phyloP scores from a whole-genome alignment of 2,113 vertebrate species.

The Clupea harengus region DNA sequence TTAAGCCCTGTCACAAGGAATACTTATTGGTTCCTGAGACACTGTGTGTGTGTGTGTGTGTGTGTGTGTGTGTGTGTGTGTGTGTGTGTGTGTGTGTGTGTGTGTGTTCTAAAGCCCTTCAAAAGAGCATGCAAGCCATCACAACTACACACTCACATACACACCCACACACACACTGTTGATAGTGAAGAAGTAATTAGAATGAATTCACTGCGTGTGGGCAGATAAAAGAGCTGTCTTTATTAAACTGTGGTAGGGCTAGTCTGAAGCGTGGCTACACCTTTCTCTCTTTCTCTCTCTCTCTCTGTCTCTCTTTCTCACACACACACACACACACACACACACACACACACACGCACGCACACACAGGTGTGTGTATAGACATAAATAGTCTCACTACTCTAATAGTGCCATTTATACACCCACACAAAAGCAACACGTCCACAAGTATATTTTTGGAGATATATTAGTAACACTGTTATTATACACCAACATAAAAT shows the following conservation, averaged over 20 bases:
- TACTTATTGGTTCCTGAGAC: neutral
- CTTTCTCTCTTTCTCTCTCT: too few species aligned
- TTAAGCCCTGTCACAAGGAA: neutral
- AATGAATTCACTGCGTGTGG: neutral
- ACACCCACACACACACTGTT: neutral
- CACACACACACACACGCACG: neutral
- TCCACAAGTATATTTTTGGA: neutral
- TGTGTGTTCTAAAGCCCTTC: neutral
- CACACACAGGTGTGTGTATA: neutral
- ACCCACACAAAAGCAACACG: neutral
- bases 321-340: neutral
- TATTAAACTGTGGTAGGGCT: neutral
- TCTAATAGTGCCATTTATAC: neutral
- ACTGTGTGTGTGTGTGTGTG: neutral
- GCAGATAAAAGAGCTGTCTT: slow-evolving; percentile 3
- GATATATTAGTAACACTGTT: neutral
- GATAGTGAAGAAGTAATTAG: neutral
- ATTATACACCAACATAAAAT: too few species aligned
- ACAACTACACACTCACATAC: neutral
- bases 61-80: neutral
- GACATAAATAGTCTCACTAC: neutral
- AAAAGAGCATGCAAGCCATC: neutral
- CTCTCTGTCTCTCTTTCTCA: neutral
- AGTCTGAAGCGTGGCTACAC: too few species aligned
- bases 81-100: neutral